phyloP scores from a whole-genome alignment of 2,888 invertebrate species.

The Hyles lineata region DNA sequence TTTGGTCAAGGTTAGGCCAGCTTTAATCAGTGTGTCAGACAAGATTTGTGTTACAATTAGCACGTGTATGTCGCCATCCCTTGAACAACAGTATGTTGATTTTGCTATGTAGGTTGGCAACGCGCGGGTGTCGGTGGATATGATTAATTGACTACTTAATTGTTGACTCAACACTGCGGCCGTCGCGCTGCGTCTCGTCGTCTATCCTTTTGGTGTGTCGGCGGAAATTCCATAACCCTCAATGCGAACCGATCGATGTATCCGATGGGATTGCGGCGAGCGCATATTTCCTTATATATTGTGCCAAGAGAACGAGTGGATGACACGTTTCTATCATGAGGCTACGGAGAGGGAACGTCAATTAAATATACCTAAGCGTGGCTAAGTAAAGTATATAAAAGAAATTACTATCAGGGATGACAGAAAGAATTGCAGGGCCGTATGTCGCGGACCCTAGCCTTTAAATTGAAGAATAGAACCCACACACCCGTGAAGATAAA shows the following conservation, averaged over 20 bases:
- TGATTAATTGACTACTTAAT: slow-evolving; percentile 33
- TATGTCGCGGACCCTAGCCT: too few species aligned
- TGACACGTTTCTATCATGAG: too few species aligned
- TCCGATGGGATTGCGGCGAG: neutral
- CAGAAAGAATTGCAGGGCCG: neutral
- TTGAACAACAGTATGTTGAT: neutral
- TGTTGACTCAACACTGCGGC: slow-evolving; percentile 29
- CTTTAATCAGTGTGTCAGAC: neutral
- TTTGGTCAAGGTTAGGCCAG: neutral
- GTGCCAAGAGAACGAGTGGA: neutral
- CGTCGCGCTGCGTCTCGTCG: neutral
- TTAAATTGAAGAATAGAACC: too few species aligned
- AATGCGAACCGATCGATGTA: neutral
- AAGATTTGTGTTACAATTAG: neutral
- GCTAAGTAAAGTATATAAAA: too few species aligned
- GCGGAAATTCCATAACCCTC: neutral
- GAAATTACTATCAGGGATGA: neutral
- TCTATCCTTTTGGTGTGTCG: neutral
- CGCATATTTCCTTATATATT: too few species aligned
- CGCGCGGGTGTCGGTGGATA: slow-evolving; percentile 29
- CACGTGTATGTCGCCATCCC: neutral
- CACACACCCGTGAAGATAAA: neutral
- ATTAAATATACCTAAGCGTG: too few species aligned
- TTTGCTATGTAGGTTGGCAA: neutral
- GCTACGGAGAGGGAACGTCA: too few species aligned